phyloP scores from a whole-genome alignment of 2,888 invertebrate species.

The Disparrhopalites patrizii region DNA sequence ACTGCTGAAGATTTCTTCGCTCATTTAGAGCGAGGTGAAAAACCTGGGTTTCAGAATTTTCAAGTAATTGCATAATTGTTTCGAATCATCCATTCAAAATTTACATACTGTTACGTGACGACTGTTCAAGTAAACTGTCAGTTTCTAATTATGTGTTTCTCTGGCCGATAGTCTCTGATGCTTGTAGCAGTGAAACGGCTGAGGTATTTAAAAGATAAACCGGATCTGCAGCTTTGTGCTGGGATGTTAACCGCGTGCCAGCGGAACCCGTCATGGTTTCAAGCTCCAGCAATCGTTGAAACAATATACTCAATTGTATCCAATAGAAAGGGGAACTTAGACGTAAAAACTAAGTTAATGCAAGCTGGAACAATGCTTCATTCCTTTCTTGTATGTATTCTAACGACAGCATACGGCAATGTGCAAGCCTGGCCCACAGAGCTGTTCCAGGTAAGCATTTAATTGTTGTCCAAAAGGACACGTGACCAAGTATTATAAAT shows the following conservation, averaged over 20 bases:
- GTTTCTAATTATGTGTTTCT: conserved; percentile 18
- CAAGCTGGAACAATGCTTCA: conserved; percentile 30
- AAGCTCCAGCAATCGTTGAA: conserved; percentile 53
- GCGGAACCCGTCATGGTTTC: conserved; percentile 32
- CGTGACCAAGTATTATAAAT: neutral
- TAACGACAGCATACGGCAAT: conserved; percentile 17
- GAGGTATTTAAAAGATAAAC: conserved; percentile 68
- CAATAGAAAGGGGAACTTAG: conserved; percentile 25
- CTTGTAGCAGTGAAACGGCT: conserved; percentile 75
- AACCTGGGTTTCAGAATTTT: conserved; percentile 21
- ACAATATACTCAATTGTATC: conserved; percentile 68
- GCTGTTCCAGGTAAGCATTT: conserved; percentile 67
- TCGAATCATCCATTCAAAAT: too few species aligned
- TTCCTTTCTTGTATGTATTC: conserved; percentile 32
- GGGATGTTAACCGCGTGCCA: conserved; percentile 59
- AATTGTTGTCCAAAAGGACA: neutral
- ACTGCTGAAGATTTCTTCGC: conserved; percentile 35
- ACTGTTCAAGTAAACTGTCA: too few species aligned
- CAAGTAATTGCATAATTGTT: conserved; percentile 27
- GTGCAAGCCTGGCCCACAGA: conserved; percentile 76
- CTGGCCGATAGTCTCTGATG: conserved; percentile 36
- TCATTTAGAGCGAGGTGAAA: conserved; percentile 35
- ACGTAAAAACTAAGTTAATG: conserved; percentile 35
- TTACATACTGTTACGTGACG: too few species aligned
- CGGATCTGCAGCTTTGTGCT: conserved; percentile 73